These are phyloP conservation scores for Byasa hedistus DNA, from an alignment of 2,888 invertebrate species.

Conservation along the genomic window DNA sequence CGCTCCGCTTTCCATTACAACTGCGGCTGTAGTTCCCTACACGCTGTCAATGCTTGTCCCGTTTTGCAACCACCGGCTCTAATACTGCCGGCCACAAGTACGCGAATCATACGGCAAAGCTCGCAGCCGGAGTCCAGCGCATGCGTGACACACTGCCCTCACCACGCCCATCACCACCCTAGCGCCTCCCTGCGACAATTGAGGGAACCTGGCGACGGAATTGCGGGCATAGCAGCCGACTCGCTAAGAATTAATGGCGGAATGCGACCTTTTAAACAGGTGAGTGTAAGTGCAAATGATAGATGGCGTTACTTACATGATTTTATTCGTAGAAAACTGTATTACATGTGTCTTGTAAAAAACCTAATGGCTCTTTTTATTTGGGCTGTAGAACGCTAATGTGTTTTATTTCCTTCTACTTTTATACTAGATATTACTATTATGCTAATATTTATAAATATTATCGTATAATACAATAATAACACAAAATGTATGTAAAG, in stretches of 20 bases:
- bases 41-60: constrained; percentile 82
- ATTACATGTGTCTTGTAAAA: constrained; percentile 12
- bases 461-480: too few relatives aligned
- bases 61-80: constrained; percentile 85
- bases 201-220: constrained; percentile 90
- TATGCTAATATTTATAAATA: too few relatives aligned
- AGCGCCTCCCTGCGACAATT: constrained; percentile 93
- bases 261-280: constrained; percentile 97
- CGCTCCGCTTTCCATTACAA: constrained; percentile 85
- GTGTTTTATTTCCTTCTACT: too few relatives aligned
- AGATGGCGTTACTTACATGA: constrained; percentile 60
- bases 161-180: constrained; percentile 84
- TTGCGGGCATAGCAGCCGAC: constrained; percentile 97
- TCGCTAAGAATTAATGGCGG: constrained; percentile 97
- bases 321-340: neutral
- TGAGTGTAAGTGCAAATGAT: constrained; percentile 65
- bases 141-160: constrained; percentile 83
- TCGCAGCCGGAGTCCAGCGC: constrained; percentile 89
- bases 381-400: too few relatives aligned
- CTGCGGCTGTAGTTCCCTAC: constrained; percentile 78
- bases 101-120: constrained; percentile 92
- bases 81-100: constrained; percentile 85
- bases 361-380: neutral
- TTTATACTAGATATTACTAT: too few relatives aligned
- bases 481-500: too few relatives aligned